Base-by-base conservation (phyloP, 2,888 invertebrate species). In the Agapostemon virescens region DNA sequence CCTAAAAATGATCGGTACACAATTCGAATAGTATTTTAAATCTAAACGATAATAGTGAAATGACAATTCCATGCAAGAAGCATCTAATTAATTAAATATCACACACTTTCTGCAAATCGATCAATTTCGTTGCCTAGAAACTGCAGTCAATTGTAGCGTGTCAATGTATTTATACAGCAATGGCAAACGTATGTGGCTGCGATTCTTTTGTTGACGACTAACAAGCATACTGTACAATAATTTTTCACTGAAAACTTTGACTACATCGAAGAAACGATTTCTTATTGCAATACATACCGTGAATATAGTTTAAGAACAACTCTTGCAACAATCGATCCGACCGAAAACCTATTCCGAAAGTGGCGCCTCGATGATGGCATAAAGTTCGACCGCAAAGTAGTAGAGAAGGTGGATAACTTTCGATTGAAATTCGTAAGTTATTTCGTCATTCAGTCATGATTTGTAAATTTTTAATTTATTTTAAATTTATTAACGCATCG, bases 61-160 rank as follows among this genome's bases (percentile, higher is more conserved):
- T 11, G 7, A 38, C 15, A 30, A 58, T 42, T 33, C 9, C 13
- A 40, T 17, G 40, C 26, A 17, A 64, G 9, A n/a, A 55, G n/a
- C 42, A 40, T 64, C 20, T 58, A 15, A 20, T 49, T 63, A 0
- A 38, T 69, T n/a, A 61, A 74, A 52, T 72, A 58, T 11, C 33
- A 45, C 13, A 30, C 73, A 69, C 52, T 7, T 9, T 40, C 15
- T 36, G 42, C 26, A 55, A 86, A 91, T 90, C 90, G 86, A 91
- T 91, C 64, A 77, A 83, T 86, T 87, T 83, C 89, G 92, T 92
- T 91, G 91, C 92, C 81, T 90, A 85, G 91, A 89, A 87, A 91
- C 92, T 90, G 80, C 83, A 87, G 84, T 87, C 88, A 87, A 84
- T 84, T 86, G 81, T 90, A 91, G 20, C 88, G 73, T 76, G 52